Percentiles rank a stretch among this genome's conserved stretches.
phyloP scores from a whole-genome alignment of 92 coral and sea anemone genomes.

The Parazoanthus swiftii region DNA sequence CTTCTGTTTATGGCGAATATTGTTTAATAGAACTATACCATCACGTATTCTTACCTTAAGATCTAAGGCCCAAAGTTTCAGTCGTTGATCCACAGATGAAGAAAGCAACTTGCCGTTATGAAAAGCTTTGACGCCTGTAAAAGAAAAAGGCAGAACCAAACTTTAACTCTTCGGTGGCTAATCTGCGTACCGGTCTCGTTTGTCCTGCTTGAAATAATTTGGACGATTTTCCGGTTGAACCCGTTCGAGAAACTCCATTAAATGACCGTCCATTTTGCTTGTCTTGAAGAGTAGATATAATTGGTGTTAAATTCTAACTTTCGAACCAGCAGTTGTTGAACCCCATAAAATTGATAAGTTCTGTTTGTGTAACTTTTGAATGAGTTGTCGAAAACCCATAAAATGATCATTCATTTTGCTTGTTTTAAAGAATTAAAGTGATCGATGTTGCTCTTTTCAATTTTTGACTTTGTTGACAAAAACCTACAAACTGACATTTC shows the following conservation, averaged over 20 bases:
- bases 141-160: not conserved
- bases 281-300: not conserved
- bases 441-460: too few relatives aligned
- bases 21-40: too few relatives aligned
- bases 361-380: too few relatives aligned
- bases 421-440: not conserved
- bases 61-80: constrained; percentile 66
- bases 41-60: not conserved
- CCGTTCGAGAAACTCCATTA: not conserved
- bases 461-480: not conserved
- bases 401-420: not conserved
- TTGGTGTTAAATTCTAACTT: too few relatives aligned
- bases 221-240: not conserved
- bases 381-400: not conserved
- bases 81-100: constrained; percentile 89
- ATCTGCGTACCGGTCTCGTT: too few relatives aligned
- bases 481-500: too few relatives aligned
- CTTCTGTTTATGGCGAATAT: too few relatives aligned
- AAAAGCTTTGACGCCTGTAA: constrained; percentile 68
- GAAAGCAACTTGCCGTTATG: constrained; percentile 59
- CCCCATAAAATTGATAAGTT: too few relatives aligned
- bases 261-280: not conserved
- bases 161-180: too few relatives aligned
- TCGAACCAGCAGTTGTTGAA: too few relatives aligned
- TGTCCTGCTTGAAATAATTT: not conserved